These are phyloP conservation scores for Theristicus caerulescens DNA, from an alignment of 2,113 vertebrate species.

Conservation along the genomic window DNA sequence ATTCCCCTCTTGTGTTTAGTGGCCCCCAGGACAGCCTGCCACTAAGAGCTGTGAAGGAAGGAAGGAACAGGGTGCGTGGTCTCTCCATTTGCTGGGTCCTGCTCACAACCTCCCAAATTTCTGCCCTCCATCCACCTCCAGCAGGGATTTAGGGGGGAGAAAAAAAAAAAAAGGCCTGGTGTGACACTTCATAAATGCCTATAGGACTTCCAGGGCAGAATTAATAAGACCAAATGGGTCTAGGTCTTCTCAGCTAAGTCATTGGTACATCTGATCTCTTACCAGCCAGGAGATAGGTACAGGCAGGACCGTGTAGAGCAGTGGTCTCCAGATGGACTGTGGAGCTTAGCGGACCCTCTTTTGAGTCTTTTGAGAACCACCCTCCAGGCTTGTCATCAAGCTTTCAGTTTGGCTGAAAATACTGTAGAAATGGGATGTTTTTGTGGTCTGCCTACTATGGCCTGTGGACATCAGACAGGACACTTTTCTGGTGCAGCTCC, in stretches of 20 bases:
- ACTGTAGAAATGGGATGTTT: background rate
- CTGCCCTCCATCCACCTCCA: background rate
- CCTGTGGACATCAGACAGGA: background rate
- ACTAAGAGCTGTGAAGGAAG: background rate
- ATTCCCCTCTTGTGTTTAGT: background rate
- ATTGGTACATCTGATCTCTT: too few species aligned
- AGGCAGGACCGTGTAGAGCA: accelerated
- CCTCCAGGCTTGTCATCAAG: background rate
- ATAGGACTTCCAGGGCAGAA: background rate
- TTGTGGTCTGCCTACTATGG: background rate
- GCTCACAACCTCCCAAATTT: background rate
- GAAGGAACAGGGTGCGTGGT: background rate
- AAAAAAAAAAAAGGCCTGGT: background rate
- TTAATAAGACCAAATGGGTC: background rate
- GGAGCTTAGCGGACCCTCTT: background rate
- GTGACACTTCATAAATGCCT: background rate
- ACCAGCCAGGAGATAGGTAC: background rate
- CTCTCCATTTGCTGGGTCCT: background rate
- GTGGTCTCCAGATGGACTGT: background rate
- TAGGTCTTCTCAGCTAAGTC: background rate
- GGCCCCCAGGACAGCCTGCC: background rate
- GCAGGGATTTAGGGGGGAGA: background rate
- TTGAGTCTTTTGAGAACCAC: background rate
- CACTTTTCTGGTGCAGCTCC: background rate
- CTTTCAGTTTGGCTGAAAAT: background rate